phyloP scores from a whole-genome alignment of 2,113 vertebrate species.

The Thamnaconus septentrionalis region DNA sequence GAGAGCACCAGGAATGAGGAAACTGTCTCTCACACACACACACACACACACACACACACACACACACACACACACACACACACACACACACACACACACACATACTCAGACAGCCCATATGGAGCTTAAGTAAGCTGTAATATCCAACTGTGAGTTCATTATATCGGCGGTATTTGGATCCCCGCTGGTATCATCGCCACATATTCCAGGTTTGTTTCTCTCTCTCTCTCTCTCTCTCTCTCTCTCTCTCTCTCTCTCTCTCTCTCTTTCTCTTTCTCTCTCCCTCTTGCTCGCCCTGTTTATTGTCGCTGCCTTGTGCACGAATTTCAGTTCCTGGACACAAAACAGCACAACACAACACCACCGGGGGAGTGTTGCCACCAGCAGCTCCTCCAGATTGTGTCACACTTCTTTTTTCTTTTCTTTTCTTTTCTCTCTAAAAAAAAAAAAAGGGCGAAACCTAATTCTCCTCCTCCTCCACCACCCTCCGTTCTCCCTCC shows the following conservation, averaged over 20 bases:
- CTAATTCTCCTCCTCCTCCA: no score
- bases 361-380: no score
- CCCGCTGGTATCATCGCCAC: constrained; percentile 12
- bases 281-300: no score
- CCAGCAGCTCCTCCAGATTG: constrained; percentile 3
- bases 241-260: no score
- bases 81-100: constrained; percentile 12
- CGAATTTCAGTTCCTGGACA: no score
- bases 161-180: constrained; percentile 5
- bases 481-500: no score
- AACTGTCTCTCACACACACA: background rate
- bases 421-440: no score
- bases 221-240: no score
- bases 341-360: background rate
- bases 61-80: constrained; percentile 10
- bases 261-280: no score
- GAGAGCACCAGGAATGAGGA: constrained; percentile 7
- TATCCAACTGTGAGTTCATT: constrained; percentile 27
- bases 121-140: constrained; percentile 1
- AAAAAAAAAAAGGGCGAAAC: no score
- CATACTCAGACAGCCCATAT: background rate
- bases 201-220: no score
- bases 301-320: no score
- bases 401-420: background rate
- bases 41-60: background rate